Evolutionary conservation across 2,113 vertebrate genomes (phyloP).

Genomic region (Pimephales promelas): DNA sequence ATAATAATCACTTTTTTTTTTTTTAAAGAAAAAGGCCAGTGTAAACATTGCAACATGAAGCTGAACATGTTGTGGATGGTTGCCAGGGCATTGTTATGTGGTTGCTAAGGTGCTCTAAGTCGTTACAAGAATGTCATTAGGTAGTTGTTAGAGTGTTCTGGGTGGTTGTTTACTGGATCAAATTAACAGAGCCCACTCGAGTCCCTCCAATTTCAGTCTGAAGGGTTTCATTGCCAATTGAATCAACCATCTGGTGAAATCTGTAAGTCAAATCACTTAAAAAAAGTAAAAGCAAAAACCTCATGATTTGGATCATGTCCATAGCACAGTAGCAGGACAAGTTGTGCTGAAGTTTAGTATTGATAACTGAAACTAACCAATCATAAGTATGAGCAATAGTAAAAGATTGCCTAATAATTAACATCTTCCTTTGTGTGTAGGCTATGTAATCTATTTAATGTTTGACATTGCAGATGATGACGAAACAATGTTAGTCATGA

Average conservation of each 20-base stretch:
- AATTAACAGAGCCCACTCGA: too few species aligned
- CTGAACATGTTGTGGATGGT: too few species aligned
- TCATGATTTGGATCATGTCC: background rate
- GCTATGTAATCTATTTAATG: background rate
- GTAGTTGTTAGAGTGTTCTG: too few species aligned
- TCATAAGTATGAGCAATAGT: background rate
- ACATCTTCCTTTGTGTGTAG: too few species aligned
- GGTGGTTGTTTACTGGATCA: too few species aligned
- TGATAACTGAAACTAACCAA: background rate
- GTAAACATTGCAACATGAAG: too few species aligned
- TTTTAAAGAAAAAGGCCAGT: background rate
- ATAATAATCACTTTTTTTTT: background rate
- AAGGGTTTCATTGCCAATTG: background rate
- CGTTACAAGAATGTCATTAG: too few species aligned
- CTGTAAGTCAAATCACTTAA: background rate
- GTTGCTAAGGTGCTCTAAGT: too few species aligned
- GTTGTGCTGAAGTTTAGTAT: background rate
- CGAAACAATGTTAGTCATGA: background rate
- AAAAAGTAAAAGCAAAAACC: background rate
- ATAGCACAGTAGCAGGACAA: background rate
- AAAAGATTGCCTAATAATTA: background rate
- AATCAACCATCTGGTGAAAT: background rate
- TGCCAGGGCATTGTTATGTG: too few species aligned
- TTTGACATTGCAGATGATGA: background rate
- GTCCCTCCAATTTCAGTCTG: background rate